Evolutionary conservation across 2,113 vertebrate genomes (phyloP).

Genomic region (Oxyruncus cristatus): DNA sequence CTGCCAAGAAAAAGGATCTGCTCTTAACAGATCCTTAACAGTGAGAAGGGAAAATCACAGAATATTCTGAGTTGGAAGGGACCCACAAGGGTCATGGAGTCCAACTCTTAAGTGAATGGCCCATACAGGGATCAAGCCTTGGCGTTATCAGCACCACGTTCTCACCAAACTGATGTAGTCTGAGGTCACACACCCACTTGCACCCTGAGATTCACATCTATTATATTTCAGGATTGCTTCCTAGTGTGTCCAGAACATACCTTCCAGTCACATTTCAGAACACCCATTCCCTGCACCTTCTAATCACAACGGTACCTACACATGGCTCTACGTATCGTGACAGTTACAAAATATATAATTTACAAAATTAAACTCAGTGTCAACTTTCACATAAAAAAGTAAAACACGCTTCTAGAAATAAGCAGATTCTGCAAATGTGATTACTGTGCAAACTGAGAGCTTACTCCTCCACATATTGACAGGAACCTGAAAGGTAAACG

Average conservation of each 20-base stretch:
- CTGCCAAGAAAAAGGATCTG: neutral
- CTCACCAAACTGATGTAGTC: fast-evolving
- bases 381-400: neutral
- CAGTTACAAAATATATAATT: neutral
- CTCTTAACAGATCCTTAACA: neutral
- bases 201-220: neutral
- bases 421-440: neutral
- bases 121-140: fast-evolving
- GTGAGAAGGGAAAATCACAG: neutral
- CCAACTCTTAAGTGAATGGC: neutral
- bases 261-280: neutral
- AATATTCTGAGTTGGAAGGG: neutral
- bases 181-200: neutral
- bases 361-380: neutral
- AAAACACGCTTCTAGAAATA: neutral
- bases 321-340: fast-evolving
- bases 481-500: neutral
- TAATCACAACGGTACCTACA: neutral
- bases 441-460: neutral
- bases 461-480: neutral
- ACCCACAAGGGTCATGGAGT: fast-evolving
- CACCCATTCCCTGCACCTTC: neutral
- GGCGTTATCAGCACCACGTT: fast-evolving
- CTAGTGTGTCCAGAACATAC: neutral
- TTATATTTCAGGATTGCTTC: neutral